Base-by-base conservation (phyloP, 1,140 invertebrate genomes). In the Pentalonia nigronervosa region DNA sequence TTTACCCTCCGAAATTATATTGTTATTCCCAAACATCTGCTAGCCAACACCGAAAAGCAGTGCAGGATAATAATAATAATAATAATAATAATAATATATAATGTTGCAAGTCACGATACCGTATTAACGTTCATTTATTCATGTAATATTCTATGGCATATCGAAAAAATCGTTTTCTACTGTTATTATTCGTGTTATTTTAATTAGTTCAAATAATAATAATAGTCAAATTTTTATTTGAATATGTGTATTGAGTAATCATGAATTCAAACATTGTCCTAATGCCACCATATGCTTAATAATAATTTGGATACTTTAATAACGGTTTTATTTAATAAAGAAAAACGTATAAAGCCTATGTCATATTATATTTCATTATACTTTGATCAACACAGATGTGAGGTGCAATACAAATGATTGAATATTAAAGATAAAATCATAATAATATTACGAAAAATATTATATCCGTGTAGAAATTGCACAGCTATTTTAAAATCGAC, bases 21-120 rank as follows among this genome's bases (percentile, higher is more conserved):
- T 86, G 25, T 45, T 86, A 48, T 20, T 41, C 53, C 23, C 36
- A 56, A 90, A 90, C 89, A 90, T 90, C 89, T 90, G 89, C 53
- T 67, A 45, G 36, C 23, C 89, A 36, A 45, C 53, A 9, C 53
- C 53, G 45, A 86, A 86, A 47, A 86, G 36, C 84, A 86, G 84
- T 47, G 84, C 84, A 86, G 36, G 84, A 86, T 83, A 45, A 86
- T 86, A 45, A 45, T 86, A 86, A 21, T 90, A 60, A 48, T 50
- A 50, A 50, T 50, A 14, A 41, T 41, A 41, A 41, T n/a, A n/a
- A n/a, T n/a, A n/a, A n/a, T n/a, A n/a, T 50, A 20, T 90, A 67
- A 90, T 60, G 89, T 90, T 90, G 53, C 89, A 90, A 90, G 89
- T 90, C 89, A 90, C 89, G 89, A 90, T 90, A 67, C 45, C 53